Evolutionary conservation across 2,888 invertebrate genomes (phyloP), one percentile per base, ranked within the genome.

Genomic region (Melanargia galathea): DNA sequence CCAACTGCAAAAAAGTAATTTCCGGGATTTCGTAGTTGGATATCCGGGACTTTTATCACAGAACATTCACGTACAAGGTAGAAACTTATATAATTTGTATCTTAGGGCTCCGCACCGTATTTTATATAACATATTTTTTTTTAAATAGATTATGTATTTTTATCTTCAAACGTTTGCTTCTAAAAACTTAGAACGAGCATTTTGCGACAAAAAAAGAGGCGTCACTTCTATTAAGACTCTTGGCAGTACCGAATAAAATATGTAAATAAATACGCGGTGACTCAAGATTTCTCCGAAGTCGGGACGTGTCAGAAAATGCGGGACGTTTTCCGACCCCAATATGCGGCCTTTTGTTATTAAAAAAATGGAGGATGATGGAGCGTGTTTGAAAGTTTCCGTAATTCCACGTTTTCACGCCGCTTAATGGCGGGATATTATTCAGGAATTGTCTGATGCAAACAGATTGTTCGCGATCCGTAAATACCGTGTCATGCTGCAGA

Each of bases 361-460:
- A 66, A 64, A 48, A 45, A 43, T 33, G 49, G 49, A 20, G 38
- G 38, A 54, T 69, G 66, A 70, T 60, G 40, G n/a, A 18, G 68
- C 68, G 62, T 60, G 62, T 65, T 68, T 64, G 56, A 66, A 69
- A 67, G 62, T 67, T 66, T 62, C 18, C 24, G 45, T 51, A 60
- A 66, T 63, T 62, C 60, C 26, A 64, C 58, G 33, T 61, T 70
- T 64, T 56, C 45, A 35, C 49, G 54, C 46, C 38, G 30, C 51
- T 58, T 48, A 58, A 60, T 49, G 55, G 40, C 40, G 13, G 33
- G 30, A 5, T 65, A 54, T 68, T 61, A 63, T 63, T 65, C 57
- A 54, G 20, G 52, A 52, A 46, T 16, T n/a, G 16, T 24, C 24
- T 55, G 52, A 55, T 40, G 16, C 43, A 43, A 55, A 55, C 52